These are phyloP conservation scores for Cossypha heuglini DNA, from an alignment of 2,797 vertebrate genomes.

Conservation along the genomic window DNA sequence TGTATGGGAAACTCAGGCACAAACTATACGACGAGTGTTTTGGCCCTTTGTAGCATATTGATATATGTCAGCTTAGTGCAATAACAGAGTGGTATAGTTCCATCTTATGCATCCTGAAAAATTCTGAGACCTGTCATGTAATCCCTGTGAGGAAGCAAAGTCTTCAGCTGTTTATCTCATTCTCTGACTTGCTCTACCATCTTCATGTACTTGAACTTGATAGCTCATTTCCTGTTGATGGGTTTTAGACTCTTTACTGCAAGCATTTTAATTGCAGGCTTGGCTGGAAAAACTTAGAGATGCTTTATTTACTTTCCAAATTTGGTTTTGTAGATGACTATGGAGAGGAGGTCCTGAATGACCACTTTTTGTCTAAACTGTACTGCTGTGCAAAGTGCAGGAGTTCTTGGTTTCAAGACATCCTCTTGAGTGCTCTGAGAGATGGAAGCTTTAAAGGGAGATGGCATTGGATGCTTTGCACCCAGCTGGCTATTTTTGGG, in stretches of 20 bases:
- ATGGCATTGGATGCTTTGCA: not conserved
- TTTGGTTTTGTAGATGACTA: not conserved
- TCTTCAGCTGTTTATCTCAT: not conserved
- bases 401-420: not conserved
- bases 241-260: not conserved
- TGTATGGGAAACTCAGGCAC: not conserved
- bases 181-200: not conserved
- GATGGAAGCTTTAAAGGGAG: not conserved
- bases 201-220: not conserved
- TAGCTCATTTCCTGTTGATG: constrained; percentile 6
- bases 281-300: not conserved
- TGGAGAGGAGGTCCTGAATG: not conserved
- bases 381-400: not conserved
- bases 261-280: not conserved
- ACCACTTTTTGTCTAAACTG: not conserved
- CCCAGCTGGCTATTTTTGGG: not conserved
- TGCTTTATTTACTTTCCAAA: not conserved
- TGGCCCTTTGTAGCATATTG: not conserved
- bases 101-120: not conserved
- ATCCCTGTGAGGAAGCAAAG: not conserved
- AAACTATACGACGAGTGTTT: not conserved
- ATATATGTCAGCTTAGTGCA: not conserved
- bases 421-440: not conserved
- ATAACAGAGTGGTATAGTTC: not conserved
- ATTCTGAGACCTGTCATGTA: not conserved